phyloP scores from a whole-genome alignment of 2,113 vertebrate genomes.

The Fukomys damarensis region DNA sequence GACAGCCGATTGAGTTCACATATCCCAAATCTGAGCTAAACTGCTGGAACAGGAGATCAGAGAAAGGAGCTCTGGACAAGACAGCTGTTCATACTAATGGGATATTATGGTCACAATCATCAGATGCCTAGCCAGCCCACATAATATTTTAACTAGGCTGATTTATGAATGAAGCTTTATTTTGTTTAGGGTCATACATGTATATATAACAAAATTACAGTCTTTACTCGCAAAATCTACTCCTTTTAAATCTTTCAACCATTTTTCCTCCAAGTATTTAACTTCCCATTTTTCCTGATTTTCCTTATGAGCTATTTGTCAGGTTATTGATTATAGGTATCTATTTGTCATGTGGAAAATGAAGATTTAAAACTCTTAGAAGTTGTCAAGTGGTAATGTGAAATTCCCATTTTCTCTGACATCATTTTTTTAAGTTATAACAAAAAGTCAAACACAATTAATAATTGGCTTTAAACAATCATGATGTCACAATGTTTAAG shows the following conservation, averaged over 20 bases:
- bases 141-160: not conserved
- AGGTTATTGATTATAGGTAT: not conserved
- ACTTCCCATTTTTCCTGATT: not conserved
- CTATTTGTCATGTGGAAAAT: not conserved
- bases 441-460: not conserved
- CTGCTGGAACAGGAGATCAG: not conserved
- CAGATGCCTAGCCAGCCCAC: no score
- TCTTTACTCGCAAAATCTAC: not conserved
- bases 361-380: not conserved
- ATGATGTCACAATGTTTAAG: not conserved
- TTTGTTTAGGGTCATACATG: not conserved
- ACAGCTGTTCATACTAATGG: not conserved
- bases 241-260: not conserved
- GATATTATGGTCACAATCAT: not conserved
- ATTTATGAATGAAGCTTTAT: not conserved
- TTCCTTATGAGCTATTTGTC: not conserved
- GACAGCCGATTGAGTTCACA: not conserved
- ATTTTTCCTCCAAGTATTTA: not conserved
- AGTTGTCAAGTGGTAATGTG: not conserved
- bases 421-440: not conserved
- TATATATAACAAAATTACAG: not conserved
- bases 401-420: not conserved
- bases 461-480: not conserved
- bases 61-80: not conserved
- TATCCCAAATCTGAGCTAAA: not conserved